Evolutionary conservation across 2,888 invertebrate species (phyloP).

Genomic region (Ormyrus pomaceus): DNA sequence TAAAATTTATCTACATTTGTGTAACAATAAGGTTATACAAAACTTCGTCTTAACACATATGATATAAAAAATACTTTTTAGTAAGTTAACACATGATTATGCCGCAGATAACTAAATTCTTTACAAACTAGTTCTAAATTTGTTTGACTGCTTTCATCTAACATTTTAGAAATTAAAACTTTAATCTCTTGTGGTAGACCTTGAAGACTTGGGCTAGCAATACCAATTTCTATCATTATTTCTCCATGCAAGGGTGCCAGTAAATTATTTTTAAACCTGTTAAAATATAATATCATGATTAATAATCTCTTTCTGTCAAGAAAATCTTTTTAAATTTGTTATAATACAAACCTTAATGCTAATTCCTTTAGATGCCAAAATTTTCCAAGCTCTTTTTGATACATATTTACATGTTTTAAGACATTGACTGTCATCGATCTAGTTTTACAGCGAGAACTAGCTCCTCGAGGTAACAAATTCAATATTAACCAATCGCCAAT

Average conservation of each 20-base stretch:
- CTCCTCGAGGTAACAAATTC: conserved; percentile 62
- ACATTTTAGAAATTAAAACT: conserved; percentile 19
- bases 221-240: conserved; percentile 76
- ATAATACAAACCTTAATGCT: conserved; percentile 39
- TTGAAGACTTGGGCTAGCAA: conserved; percentile 68
- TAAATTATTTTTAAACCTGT: conserved; percentile 78
- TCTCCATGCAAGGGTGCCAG: conserved; percentile 78
- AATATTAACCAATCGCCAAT: conserved; percentile 67
- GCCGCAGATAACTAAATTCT: conserved; percentile 2
- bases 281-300: conserved; percentile 62
- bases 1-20: background rate
- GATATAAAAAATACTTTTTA: background rate
- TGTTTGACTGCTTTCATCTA: conserved; percentile 35
- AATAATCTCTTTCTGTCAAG: background rate
- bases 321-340: background rate
- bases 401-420: conserved; percentile 50
- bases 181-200: conserved; percentile 74
- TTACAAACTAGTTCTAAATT: conserved; percentile 39
- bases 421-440: conserved; percentile 44
- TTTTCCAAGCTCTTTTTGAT: conserved; percentile 37
- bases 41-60: background rate
- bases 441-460: conserved; percentile 24
- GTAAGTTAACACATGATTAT: background rate
- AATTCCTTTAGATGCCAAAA: conserved; percentile 56
- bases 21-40: background rate